Base-by-base conservation (phyloP, 2,113 vertebrate species). In the Psophia crepitans region DNA sequence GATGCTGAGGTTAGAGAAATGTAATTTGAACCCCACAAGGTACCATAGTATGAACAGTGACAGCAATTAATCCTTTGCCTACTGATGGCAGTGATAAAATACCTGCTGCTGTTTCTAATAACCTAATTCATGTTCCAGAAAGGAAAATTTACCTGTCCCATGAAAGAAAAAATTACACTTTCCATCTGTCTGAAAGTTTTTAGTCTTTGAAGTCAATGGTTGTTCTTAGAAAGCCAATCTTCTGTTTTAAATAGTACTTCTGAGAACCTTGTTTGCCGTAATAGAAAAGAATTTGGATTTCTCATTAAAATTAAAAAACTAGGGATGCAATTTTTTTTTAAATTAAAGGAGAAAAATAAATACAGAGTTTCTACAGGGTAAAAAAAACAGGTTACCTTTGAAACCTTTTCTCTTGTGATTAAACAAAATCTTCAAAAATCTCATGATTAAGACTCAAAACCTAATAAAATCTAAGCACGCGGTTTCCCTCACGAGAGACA, bases 1-100 rank as follows among this genome's bases (percentile, higher is more conserved):
- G 98, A 98, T 98, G 98, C 89, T 96, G 69, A 96, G 98, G 98
- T 98, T 98, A 98, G 96, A 97, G 98, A 98, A 99, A 98, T 98
- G 98, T 98, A 98, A 98, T 99, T 98, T 98, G 90, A 96, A 98
- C 97, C 97, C 96, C 96, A 98, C 97, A 97, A 98, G 91, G 91
- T 97, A 97, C 96, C 96, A 94, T 57, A 49, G 89, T 91, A 96
- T 97, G 96, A 97, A 95, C 84, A 96, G 87, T 96, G 97, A 98
- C 95, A 98, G 97, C 97, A 98, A 99, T 99, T 99, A 99, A 99
- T 98, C 96, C 97, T 98, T 97, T 96, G 89, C 96, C 95, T 96
- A 86, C 93, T 97, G 98, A 98, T 98, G 98, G 98, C 98, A 98
- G 93, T 98, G 98, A 99, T 98, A 98, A 98, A 99, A 98, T 97